Evolutionary conservation across 1,140 invertebrate species (phyloP).

Genomic region (Alviniconcha marisindica): DNA sequence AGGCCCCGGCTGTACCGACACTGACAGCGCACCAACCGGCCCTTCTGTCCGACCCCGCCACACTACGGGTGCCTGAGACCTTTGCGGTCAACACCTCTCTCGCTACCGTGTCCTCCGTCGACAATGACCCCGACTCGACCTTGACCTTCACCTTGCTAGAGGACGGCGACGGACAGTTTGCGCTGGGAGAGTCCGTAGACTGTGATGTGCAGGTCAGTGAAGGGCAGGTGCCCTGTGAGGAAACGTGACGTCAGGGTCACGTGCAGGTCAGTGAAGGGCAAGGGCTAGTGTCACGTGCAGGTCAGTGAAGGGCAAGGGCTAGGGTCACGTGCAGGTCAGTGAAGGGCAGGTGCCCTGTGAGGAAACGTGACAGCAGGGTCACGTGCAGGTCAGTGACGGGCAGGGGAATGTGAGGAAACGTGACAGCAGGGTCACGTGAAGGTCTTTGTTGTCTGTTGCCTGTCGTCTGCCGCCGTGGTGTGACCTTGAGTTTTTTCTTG

Average conservation of each 20-base stretch:
- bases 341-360: too few relatives aligned
- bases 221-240: too few relatives aligned
- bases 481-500: too few relatives aligned
- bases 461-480: too few relatives aligned
- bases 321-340: slow-evolving; percentile 16
- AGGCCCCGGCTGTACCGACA: slow-evolving; percentile 45
- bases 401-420: too few relatives aligned
- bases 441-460: too few relatives aligned
- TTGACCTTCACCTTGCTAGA: slow-evolving; percentile 39
- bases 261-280: too few relatives aligned
- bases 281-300: not conserved
- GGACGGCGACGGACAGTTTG: slow-evolving; percentile 35
- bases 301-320: too few relatives aligned
- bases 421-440: slow-evolving; percentile 1
- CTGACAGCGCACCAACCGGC: slow-evolving; percentile 41
- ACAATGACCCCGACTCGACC: slow-evolving; percentile 43
- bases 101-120: slow-evolving; percentile 24
- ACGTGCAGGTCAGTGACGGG: too few relatives aligned
- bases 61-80: slow-evolving; percentile 19
- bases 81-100: not conserved
- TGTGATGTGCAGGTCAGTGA: slow-evolving; percentile 13
- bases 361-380: too few relatives aligned
- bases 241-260: too few relatives aligned
- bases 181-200: not conserved
- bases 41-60: not conserved